phyloP scores from a whole-genome alignment of 2,797 vertebrate species.

The Zalophus californianus region DNA sequence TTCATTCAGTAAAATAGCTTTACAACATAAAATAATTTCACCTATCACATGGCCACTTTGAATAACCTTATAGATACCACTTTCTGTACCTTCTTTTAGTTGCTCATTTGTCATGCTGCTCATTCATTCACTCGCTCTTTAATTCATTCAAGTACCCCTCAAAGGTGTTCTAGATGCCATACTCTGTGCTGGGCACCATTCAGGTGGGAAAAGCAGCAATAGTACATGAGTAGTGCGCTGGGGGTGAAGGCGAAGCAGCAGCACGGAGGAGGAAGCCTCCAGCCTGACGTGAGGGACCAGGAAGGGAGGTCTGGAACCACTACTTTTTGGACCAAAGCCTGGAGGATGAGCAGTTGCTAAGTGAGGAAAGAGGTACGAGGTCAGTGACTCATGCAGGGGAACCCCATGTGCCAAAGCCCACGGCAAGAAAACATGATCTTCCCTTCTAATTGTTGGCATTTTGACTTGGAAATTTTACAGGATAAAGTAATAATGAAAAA shows the following conservation, averaged over 20 bases:
- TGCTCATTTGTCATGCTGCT: not conserved
- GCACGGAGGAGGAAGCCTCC: not conserved
- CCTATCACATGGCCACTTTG: not conserved
- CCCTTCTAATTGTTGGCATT: not conserved
- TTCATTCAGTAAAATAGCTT: not conserved
- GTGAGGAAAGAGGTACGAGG: not conserved
- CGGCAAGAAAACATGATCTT: not conserved
- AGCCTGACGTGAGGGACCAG: not conserved
- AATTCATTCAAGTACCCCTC: not conserved
- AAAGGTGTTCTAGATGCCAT: not conserved
- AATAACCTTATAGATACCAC: not conserved
- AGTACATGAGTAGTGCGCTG: no score
- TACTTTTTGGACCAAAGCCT: not conserved
- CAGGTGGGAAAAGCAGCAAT: not conserved
- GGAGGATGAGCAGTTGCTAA: not conserved
- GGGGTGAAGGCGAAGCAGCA: not conserved
- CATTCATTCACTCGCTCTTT: not conserved
- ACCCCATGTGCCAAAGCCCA: not conserved
- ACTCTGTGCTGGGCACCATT: not conserved
- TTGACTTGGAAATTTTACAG: not conserved
- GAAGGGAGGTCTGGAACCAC: not conserved
- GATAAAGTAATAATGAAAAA: not conserved
- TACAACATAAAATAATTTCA: not conserved
- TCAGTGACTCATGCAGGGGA: not conserved
- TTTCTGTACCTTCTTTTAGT: not conserved